Percentiles rank a stretch among this genome's conserved stretches.
These are phyloP conservation scores for Lithosia quadra DNA, from an alignment of 2,888 invertebrate genomes.

Conservation along the genomic window DNA sequence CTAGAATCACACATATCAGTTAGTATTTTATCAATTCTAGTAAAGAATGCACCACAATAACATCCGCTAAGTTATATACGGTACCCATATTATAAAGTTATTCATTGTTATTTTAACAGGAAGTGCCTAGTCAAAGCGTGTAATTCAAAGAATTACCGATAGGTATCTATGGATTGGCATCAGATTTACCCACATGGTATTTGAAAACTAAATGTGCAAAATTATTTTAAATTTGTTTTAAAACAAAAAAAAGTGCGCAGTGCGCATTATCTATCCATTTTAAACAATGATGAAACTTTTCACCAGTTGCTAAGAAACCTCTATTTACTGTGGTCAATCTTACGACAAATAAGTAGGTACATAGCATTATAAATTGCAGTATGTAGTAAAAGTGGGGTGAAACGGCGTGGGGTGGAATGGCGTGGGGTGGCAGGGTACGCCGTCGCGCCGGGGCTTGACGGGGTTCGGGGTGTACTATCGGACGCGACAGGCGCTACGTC, in stretches of 20 bases:
- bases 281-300: no score
- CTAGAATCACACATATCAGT: slow-evolving; percentile 54
- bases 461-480: slow-evolving; percentile 73
- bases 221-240: not conserved
- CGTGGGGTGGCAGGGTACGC: slow-evolving; percentile 37
- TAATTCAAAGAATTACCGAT: slow-evolving; percentile 2
- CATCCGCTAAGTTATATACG: slow-evolving; percentile 25
- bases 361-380: slow-evolving; percentile 48
- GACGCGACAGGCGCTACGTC: slow-evolving; percentile 79
- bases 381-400: slow-evolving; percentile 58
- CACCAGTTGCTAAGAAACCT: slow-evolving; percentile 23
- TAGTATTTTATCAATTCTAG: slow-evolving; percentile 60
- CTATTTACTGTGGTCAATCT: slow-evolving; percentile 33
- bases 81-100: not conserved
- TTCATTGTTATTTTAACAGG: slow-evolving; percentile 25
- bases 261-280: not conserved
- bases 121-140: slow-evolving; percentile 16
- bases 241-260: no score
- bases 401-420: slow-evolving; percentile 29
- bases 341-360: slow-evolving; percentile 40
- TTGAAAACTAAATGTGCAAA: not conserved
- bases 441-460: slow-evolving; percentile 45
- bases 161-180: not conserved
- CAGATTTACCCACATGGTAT: not conserved
- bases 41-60: slow-evolving; percentile 44